A percentile compares a stretch with the other conserved stretches of the same genome.
These are phyloP conservation scores for Cataglyphis altisquamis DNA, from an alignment of 2,888 invertebrate genomes.

Conservation along the genomic window DNA sequence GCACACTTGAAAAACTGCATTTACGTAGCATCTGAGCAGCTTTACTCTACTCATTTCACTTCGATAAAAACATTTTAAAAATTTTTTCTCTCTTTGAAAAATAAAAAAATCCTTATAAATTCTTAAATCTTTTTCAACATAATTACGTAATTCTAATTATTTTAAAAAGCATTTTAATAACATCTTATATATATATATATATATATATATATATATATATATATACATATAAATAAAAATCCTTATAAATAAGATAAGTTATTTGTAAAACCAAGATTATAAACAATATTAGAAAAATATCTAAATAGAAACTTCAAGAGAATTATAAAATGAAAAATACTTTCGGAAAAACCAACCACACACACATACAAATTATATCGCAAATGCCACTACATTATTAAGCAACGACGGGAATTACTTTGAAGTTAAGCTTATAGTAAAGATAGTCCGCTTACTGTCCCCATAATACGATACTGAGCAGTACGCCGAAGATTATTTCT, in stretches of 20 bases:
- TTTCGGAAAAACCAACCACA: not conserved
- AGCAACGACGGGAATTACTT: conserved; percentile 25
- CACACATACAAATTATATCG: not conserved
- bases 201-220: too few relatives aligned
- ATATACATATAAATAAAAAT: not conserved
- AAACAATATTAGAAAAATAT: not conserved
- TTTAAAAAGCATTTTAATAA: not conserved
- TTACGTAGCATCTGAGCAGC: not conserved
- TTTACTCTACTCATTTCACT: not conserved
- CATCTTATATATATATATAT: not conserved
- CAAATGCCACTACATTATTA: conserved; percentile 24
- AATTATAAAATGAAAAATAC: not conserved
- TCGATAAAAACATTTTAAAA: not conserved
- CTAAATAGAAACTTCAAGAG: not conserved
- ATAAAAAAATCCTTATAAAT: not conserved
- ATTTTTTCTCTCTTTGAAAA: not conserved
- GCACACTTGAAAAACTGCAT: not conserved
- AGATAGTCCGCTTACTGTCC: conserved; percentile 40
- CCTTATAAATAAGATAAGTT: not conserved
- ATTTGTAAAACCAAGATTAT: not conserved
- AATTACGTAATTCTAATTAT: not conserved
- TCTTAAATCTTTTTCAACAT: not conserved
- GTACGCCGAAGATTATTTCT: conserved; percentile 68
- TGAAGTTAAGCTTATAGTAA: conserved; percentile 24
- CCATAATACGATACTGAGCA: conserved; percentile 46